Conservation (phyloP, 23 tunicate species). For the Diplosoma virens region DNA sequence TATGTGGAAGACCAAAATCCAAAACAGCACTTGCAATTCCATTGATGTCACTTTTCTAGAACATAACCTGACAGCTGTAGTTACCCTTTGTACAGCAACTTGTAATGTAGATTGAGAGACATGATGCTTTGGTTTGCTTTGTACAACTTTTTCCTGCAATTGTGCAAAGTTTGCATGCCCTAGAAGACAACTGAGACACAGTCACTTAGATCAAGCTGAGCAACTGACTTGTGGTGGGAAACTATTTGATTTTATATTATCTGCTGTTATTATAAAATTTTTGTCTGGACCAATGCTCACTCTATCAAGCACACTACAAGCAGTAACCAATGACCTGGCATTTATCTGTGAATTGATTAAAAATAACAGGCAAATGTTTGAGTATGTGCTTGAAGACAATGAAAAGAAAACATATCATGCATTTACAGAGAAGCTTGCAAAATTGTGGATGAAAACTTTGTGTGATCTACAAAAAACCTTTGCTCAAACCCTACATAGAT, state of each 20-base stretch:
- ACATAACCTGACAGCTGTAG: neutral
- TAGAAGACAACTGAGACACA: conserved; percentile 2
- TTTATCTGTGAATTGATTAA: neutral
- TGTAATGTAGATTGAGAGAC: conserved; percentile 51
- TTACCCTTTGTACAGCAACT: conserved; percentile 19
- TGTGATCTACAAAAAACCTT: neutral
- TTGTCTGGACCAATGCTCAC: conserved; percentile 14
- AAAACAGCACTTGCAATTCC: conserved; percentile 9
- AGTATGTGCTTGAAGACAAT: neutral
- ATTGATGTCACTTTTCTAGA: conserved; percentile 19
- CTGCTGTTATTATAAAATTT: conserved; percentile 30
- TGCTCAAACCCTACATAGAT: neutral
- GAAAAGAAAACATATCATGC: neutral
- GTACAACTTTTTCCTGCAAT: conserved; percentile 16
- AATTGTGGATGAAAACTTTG: conserved; percentile 8
- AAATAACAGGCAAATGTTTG: neutral
- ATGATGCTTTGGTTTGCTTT: conserved; percentile 28
- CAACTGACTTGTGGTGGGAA: neutral
- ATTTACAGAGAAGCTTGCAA: conserved; percentile 1
- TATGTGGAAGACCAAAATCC: neutral
- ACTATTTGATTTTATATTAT: conserved; percentile 12
- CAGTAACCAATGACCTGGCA: conserved; percentile 11
- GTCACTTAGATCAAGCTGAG: neutral
- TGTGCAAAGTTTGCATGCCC: conserved; percentile 17
- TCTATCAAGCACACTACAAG: conserved; percentile 18